A percentile compares a stretch with the other conserved stretches of the same genome.
These are phyloP conservation scores for Brachionus calyciflorus DNA, from an alignment of 1,140 invertebrate species.

Conservation along the genomic window DNA sequence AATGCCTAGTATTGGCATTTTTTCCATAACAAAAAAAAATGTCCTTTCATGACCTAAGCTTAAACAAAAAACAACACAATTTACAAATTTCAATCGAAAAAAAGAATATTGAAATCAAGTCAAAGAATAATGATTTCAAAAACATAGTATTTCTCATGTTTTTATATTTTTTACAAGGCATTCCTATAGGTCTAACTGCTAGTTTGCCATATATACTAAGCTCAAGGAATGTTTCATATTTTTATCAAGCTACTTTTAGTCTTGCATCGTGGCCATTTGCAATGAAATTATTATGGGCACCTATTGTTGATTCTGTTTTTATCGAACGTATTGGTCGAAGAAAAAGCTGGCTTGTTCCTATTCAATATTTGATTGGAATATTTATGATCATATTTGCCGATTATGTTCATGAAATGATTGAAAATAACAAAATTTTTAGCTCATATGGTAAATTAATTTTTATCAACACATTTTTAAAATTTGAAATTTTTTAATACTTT, in stretches of 20 bases:
- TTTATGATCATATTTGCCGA: conserved; percentile 50
- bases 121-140: neutral
- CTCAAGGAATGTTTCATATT: conserved; percentile 82
- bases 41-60: neutral
- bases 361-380: conserved; percentile 71
- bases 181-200: conserved; percentile 85
- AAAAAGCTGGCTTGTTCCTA: conserved; percentile 94
- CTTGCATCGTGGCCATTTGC: conserved; percentile 94
- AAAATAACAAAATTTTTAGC: conserved; percentile 47
- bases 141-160: conserved; percentile 68
- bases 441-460: conserved; percentile 11
- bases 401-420: conserved; percentile 54
- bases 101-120: neutral
- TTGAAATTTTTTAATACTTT: conserved; percentile 70
- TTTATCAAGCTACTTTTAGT: conserved; percentile 86
- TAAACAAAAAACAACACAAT: neutral
- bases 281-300: conserved; percentile 94
- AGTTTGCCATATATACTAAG: conserved; percentile 92
- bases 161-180: conserved; percentile 84
- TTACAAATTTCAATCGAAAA: neutral
- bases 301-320: conserved; percentile 89
- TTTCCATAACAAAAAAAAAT: neutral
- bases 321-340: conserved; percentile 77
- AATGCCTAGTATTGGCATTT: no score
- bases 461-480: conserved; percentile 62